phyloP scores from a whole-genome alignment of 2,888 invertebrate genomes.

The Eupithecia dodoneata region DNA sequence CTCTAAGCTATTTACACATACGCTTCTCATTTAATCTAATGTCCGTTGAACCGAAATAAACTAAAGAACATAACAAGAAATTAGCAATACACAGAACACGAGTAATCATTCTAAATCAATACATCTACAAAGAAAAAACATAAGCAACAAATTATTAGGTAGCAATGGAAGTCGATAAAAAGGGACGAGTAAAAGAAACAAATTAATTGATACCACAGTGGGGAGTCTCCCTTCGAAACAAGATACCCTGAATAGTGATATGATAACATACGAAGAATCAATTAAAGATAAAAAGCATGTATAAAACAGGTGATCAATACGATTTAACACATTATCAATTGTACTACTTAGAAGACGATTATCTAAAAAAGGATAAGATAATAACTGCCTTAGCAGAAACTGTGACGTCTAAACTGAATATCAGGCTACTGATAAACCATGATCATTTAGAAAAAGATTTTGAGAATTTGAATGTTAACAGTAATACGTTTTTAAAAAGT shows the following conservation, averaged over 20 bases:
- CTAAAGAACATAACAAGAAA: constrained; percentile 14
- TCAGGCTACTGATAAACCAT: background rate
- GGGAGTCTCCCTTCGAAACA: constrained; percentile 26
- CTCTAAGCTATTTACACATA: background rate
- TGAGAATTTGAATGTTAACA: constrained; percentile 1
- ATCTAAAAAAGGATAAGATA: constrained; percentile 8
- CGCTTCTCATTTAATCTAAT: constrained; percentile 5
- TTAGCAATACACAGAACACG: background rate
- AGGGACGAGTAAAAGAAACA: constrained; percentile 17
- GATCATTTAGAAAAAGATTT: background rate
- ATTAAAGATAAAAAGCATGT: background rate
- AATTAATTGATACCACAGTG: constrained; percentile 28
- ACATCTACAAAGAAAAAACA: constrained; percentile 8
- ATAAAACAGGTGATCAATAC: background rate
- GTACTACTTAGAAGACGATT: constrained; percentile 2
- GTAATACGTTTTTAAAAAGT: background rate
- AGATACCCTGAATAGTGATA: constrained; percentile 15
- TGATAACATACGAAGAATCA: constrained; percentile 1
- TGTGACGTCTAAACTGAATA: background rate
- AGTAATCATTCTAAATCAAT: background rate
- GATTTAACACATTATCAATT: constrained; percentile 2
- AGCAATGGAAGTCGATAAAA: constrained; percentile 30
- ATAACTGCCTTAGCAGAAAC: background rate
- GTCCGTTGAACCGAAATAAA: constrained; percentile 3
- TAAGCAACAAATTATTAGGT: constrained; percentile 22